phyloP scores from a whole-genome alignment of 2,888 invertebrate species.

The Eustalomyia histrio region DNA sequence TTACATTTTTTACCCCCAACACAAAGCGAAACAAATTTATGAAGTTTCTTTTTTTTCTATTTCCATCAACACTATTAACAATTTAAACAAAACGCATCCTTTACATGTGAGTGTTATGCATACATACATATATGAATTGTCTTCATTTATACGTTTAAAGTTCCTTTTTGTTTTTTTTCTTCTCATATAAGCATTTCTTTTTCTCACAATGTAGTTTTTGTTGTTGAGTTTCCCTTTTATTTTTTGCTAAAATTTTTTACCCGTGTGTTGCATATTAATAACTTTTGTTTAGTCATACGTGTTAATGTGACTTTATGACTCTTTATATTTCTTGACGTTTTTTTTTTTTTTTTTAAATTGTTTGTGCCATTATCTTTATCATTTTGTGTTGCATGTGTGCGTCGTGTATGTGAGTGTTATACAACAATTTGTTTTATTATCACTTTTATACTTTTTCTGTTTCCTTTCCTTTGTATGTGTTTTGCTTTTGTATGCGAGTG shows the following conservation, averaged over 20 bases:
- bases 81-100: constrained; percentile 32
- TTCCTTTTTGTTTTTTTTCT: background rate
- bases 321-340: constrained; percentile 50
- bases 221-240: background rate
- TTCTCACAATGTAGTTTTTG: constrained; percentile 32
- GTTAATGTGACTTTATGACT: constrained; percentile 80
- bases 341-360: constrained; percentile 31
- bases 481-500: background rate
- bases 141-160: background rate
- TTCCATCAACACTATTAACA: constrained; percentile 24
- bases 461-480: background rate
- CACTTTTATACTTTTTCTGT: background rate
- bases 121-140: background rate
- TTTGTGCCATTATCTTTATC: constrained; percentile 12
- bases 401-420: background rate
- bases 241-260: constrained; percentile 22
- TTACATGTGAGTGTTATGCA: constrained; percentile 13
- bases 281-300: constrained; percentile 78
- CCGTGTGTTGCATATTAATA: constrained; percentile 68
- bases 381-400: constrained; percentile 16
- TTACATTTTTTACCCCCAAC: constrained; percentile 40
- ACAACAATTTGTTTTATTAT: constrained; percentile 32
- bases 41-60: background rate
- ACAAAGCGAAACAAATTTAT: constrained; percentile 18
- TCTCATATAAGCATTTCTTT: background rate